Base-by-base conservation (phyloP, 92 coral and sea anemone species). In the Phenganax marumi region DNA sequence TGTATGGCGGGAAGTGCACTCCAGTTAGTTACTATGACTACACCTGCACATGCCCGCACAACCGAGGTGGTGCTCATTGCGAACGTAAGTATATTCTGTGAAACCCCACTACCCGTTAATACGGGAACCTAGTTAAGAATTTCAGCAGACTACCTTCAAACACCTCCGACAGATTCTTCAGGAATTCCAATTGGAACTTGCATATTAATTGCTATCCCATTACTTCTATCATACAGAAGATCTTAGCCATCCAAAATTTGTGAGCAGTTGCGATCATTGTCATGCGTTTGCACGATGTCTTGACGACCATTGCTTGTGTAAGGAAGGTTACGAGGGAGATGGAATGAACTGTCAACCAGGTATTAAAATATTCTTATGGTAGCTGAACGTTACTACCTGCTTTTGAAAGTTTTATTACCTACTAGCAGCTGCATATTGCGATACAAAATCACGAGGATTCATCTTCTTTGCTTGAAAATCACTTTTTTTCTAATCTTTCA, bases 1-100 rank as follows among this genome's bases (percentile, higher is more conserved):
- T 90, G 77, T 91, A 76, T 83, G 97, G 97, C 13, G 97, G 97
- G 0, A 85, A 70, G 46, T 93, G 97, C 52, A 43, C 84, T 2
- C 97, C 97, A 13, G 64, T 48, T 25, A 86, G 89, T n/a, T 79
- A 82, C 73, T 78, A 78, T 63, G 86, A 87, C 68, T 91, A 88
- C 89, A 76, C 76, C 23, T 93, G 97, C 68, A 63, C 76, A 21
- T 93, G 97, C 61, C 90, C 97, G 46, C 65, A 77, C 23, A 91
- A 88, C 3, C 89, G 97, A 64, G 86, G 70, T 10, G 97, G 97
- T 16, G 23, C 65, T 6, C 93, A 87, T 72, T 93, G 97, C 73
- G 97, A 93, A 85, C 86, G 97, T 93, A 85, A 54, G 87, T 68
- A 33, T 10, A 13, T 14, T 6, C 49, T 68, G 18, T 10, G n/a